Evolutionary conservation across 2,113 vertebrate species (phyloP).

Genomic region (Tylochromis polylepis): DNA sequence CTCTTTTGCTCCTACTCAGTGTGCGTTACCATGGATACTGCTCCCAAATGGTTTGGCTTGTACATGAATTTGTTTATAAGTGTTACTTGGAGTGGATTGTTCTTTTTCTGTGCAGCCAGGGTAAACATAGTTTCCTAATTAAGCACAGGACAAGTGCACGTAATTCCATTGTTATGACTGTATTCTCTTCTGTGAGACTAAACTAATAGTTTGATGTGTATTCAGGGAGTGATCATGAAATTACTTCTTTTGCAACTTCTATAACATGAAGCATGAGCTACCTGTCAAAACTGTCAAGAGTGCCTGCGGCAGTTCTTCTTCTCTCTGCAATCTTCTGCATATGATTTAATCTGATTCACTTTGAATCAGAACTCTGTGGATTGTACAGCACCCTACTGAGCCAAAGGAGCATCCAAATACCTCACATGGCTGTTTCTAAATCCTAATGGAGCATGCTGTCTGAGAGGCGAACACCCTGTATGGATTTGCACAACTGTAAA

Average conservation of each 20-base stretch:
- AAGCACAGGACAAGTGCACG: background rate
- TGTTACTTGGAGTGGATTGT: conserved; percentile 45
- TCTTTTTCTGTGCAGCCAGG: conserved; percentile 42
- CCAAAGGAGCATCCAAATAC: conserved; percentile 23
- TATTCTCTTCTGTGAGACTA: background rate
- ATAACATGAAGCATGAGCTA: background rate
- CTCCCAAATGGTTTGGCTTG: conserved; percentile 57
- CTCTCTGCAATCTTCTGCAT: background rate
- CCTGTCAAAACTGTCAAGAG: background rate
- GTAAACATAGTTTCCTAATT: conserved; percentile 25
- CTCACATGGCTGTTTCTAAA: conserved; percentile 19
- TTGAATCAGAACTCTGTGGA: conserved; percentile 17
- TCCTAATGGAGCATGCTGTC: conserved; percentile 12
- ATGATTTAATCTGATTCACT: conserved; percentile 46
- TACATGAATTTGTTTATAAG: conserved; percentile 59
- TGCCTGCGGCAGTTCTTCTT: background rate
- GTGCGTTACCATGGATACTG: conserved; percentile 68
- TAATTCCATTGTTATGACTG: background rate
- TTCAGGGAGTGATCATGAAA: background rate
- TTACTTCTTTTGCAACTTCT: background rate
- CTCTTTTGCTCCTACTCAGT: conserved; percentile 65
- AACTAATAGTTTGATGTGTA: background rate
- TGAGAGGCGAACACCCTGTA: background rate
- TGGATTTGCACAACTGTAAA: conserved; percentile 9
- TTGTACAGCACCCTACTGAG: background rate